Base-by-base conservation (phyloP, 2,113 vertebrate genomes). In the Dipodomys ordii region DNA sequence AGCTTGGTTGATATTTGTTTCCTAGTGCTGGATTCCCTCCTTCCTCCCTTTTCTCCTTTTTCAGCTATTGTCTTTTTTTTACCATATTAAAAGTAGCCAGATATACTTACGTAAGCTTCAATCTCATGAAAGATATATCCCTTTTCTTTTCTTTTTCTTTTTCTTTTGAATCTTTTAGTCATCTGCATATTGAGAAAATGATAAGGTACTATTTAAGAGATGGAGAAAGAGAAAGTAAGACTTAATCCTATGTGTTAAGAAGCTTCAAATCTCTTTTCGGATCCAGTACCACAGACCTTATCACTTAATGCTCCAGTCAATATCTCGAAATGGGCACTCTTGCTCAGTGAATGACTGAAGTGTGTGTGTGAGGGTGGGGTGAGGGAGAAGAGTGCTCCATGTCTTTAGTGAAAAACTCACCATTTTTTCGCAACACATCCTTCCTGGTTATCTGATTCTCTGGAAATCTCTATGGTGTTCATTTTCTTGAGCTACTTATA, bases 321-420 rank as follows among this genome's bases (percentile, higher is more conserved):
- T 72, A 67, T 60, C 20, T 28, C 62, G 30, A 87, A 35, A 95
- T 80, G 46, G 72, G 25, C 25, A 20, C 27, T 68, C 81, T 87
- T 83, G 74, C 25, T n/a, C 16, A 49, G 10, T 39, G 10, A 80
- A 76, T 95, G n/a, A 64, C 8, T n/a, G 28, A 94, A 94, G 76
- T 74, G 27, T 5, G 39, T 5, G 39, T 6, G 39, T 4, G 39
- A 5, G 39, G 0, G 39, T 39, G 7, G 32, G 3, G 35, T 39
- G 35, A 35, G 35, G 19, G 39, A 39, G 35, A 22, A 35, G 46
- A 90, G 53, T 12, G 9, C 69, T 32, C 2, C 18, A 25, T 64
- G 4, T 71, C 88, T 39, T 90, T 44, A 84, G 20, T 62, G 25
- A 49, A 67, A 90, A 89, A 39, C 4, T 3, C 39, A 18, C 6